Base-by-base conservation (phyloP, 2,888 invertebrate species). In the Cephus rjabovi region DNA sequence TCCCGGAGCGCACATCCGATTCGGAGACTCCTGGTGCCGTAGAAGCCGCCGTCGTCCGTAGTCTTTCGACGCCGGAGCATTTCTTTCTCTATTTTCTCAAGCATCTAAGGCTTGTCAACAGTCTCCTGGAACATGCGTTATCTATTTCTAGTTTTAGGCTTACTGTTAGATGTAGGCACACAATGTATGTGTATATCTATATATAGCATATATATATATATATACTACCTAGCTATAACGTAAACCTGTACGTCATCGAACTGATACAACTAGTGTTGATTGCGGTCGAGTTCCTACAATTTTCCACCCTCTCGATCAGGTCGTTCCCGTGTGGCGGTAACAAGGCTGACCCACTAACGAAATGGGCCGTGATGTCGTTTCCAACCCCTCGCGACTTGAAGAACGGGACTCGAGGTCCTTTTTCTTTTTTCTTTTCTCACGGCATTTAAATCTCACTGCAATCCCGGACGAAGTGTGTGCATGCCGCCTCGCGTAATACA, bases 1-100 rank as follows among this genome's bases (percentile, higher is more conserved):
- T 77, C 56, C 79, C 83, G 84, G 83, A 86, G 89, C 87, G 85
- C 85, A 86, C 87, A 87, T 87, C 86, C 87, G 87, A 86, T 89
- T 88, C 86, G 86, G 85, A 87, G 85, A 81, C 83, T 85, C 86
- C 83, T 81, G 80, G 85, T 75, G 56, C 75, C 69, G 75, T 75
- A 76, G 75, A 74, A 76, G 79, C 77, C 75, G 75, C 70, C 75
- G 75, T 79, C 78, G 75, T 76, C 70, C 76, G 75, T 73, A 76
- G 76, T 78, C 76, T 75, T 37, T 77, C 69, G 12, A 56, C 9
- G 56, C 23, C 23, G 23, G 56, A 56, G 23, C 56, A 15, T 56
- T 23, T 56, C 56, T 23, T 56, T 56, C 6, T 0, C 23, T 56
- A 9, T 56, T 56, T 23, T 23, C 56, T 23, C 1, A 6, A 40